Evolutionary conservation across 1,140 invertebrate species (phyloP), one percentile per base, ranked within the genome.

Genomic region (Sesamia nonagrioides): DNA sequence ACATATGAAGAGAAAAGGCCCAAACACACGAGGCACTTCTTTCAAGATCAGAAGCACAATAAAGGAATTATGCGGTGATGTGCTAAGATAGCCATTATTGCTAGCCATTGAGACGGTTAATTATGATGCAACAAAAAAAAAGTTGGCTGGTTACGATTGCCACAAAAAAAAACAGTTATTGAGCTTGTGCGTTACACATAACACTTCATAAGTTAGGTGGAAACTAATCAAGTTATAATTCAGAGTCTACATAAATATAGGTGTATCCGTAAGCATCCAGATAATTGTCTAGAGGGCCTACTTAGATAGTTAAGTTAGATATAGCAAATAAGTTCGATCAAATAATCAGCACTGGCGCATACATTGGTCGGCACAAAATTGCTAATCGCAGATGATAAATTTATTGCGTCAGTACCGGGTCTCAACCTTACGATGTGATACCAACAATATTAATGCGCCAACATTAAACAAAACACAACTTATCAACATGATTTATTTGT

Each of bases 401-500:
- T 5, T 27, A 48, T 21, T 68, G 9, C 5, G 40, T 68, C 15
- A 27, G 63, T 13, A 6, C 2, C 66, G 13, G 17, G 18, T n/a
- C 42, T 50, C 21, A 69, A 48, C 40, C 13, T 50, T 11, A n/a
- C 9, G 17, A 50, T n/a, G n/a, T n/a, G n/a, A n/a, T 33, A 69
- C 27, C 42, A 69, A 69, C 11, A 69, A 69, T 45, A 69, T 69
- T 48, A 48, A 69, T 69, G 42, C 17, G 40, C 42, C 21, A 48
- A 50, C 61, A 66, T 68, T 40, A 27, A 17, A 40, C 37, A 68
- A 48, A 45, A 60, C 37, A 66, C 18, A 50, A 35, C 9, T 11
- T 52, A 54, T 71, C 68, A 11, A 15, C 8, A 71, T 54, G 45
- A 71, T 54, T 54, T 69, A 50, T 48, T 50, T 48, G 58, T 61